Evolutionary conservation across 1,140 invertebrate genomes (phyloP).

Genomic region (Maconellicoccus hirsutus): DNA sequence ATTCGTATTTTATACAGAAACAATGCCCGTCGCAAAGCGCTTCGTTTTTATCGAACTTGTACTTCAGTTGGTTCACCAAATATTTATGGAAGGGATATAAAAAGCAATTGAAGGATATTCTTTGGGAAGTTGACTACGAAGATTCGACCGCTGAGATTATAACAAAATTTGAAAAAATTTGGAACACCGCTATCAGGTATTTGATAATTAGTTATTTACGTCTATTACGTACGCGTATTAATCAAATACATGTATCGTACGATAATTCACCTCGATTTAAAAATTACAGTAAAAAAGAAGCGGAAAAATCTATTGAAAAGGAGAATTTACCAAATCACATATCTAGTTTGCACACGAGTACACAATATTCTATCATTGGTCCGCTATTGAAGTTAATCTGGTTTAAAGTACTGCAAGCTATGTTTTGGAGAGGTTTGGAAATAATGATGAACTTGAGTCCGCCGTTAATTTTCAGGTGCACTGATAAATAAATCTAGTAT

Average conservation of each 20-base stretch:
- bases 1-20: constrained; percentile 41
- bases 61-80: constrained; percentile 85
- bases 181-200: constrained; percentile 45
- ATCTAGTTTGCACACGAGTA: background rate
- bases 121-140: constrained; percentile 80
- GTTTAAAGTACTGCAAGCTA: background rate
- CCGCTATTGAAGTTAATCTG: no score
- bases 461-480: background rate
- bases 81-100: constrained; percentile 73
- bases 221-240: no score
- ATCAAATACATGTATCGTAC: no score
- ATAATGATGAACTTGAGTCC: background rate
- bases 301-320: no score
- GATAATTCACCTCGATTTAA: no score
- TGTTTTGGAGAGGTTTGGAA: background rate
- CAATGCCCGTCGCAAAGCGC: constrained; percentile 74
- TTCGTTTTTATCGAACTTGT: constrained; percentile 75
- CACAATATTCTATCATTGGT: background rate
- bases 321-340: background rate
- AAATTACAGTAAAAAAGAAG: no score
- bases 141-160: constrained; percentile 70
- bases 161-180: constrained; percentile 74
- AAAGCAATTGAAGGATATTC: constrained; percentile 58
- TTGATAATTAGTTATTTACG: background rate
- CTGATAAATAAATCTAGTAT: no score